Evolutionary conservation across 2,888 invertebrate species (phyloP), one percentile per base, ranked within the genome.

Genomic region (Caenorhabditis sp.): DNA sequence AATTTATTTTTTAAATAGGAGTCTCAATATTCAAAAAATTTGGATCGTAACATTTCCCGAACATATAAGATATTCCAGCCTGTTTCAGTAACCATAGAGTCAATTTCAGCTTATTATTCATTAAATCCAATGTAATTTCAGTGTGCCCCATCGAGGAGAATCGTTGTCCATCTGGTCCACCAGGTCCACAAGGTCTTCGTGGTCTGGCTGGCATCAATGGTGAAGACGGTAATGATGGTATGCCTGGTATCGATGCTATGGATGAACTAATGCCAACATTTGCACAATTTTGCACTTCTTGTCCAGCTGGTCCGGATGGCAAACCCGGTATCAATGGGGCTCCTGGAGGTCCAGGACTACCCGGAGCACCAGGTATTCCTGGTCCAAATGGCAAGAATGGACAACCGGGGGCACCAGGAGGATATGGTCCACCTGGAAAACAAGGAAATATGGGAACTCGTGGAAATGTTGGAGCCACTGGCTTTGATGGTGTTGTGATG

Each of bases 351-450:
- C 67, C 69, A 0, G 73, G 73, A 12, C 57, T 74, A 0, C 56
- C 27, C 1, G 73, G 73, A 0, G 66, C 73, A 1, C 66, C 61
- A 1, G 73, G 73, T 4, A 67, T 67, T 14, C 73, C 69, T 21
- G 73, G 73, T 26, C 63, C 67, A 8, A 70, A 58, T 27, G 73
- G 73, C 4, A 74, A 74, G 43, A 66, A 69, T 53, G 73, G 73
- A 4, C 73, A 69, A 36, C 69, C 73, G 3, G 73, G 73, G 17
- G 60, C 63, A 8, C 69, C 73, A 0, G 73, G 73, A 0, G 66
- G 65, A 5, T 67, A 66, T 49, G 73, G 73, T 10, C 59, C 59
- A 38, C 69, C 73, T 10, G 73, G 73, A 36, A 66, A 66, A 25
- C 73, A 69, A 58, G 73, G 73, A 31, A 21, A 56, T 1, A 63